Evolutionary conservation across 2,113 vertebrate genomes (phyloP).

Genomic region (Danionella cerebrum): DNA sequence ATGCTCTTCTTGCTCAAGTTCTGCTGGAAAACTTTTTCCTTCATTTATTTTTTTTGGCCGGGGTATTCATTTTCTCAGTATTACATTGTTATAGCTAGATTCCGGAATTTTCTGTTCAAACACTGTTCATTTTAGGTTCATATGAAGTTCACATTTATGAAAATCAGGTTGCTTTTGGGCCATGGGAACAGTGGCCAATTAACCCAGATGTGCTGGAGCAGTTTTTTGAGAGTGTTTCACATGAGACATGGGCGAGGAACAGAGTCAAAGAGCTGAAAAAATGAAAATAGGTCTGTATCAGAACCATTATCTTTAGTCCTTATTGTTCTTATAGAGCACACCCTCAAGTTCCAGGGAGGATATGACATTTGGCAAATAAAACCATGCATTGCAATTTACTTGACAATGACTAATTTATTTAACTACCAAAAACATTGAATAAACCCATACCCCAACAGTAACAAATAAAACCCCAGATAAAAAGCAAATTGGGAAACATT

Average conservation of each 20-base stretch:
- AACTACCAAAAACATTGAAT: too few relatives aligned
- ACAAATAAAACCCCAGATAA: too few relatives aligned
- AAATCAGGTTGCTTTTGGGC: background rate
- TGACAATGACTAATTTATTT: too few relatives aligned
- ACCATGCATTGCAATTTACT: too few relatives aligned
- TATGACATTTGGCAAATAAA: too few relatives aligned
- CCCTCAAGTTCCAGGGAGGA: too few relatives aligned
- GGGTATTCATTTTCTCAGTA: background rate
- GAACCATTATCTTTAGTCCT: constrained; percentile 4
- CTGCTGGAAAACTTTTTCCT: background rate
- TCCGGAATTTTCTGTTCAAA: background rate
- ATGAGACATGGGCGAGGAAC: background rate
- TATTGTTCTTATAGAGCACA: background rate
- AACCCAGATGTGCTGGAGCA: constrained; percentile 1
- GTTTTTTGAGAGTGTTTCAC: constrained; percentile 13
- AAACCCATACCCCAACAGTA: too few relatives aligned
- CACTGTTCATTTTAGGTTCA: background rate
- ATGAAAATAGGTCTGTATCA: background rate
- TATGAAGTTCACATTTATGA: constrained; percentile 9
- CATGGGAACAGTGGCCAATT: background rate
- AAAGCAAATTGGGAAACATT: too few relatives aligned
- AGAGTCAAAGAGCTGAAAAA: constrained; percentile 8
- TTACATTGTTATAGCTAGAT: background rate
- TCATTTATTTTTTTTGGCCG: background rate
- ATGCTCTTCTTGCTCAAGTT: background rate